A percentile compares a stretch with the other conserved stretches of the same genome.
phyloP scores from a whole-genome alignment of 2,797 vertebrate genomes.

The Platyrinchus mystaceus region DNA sequence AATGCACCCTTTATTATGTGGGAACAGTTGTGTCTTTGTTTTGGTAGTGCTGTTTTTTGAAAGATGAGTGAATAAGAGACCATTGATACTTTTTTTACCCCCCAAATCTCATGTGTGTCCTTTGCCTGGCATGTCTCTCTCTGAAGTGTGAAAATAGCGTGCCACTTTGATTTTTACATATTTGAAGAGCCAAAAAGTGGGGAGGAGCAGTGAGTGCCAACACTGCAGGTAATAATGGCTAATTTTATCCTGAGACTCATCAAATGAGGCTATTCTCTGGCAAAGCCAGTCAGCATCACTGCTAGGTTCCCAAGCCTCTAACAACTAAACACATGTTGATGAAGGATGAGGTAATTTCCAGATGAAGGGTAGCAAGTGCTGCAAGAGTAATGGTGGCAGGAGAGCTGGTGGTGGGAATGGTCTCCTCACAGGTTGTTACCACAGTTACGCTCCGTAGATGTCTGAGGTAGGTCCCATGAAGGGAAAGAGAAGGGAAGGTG shows the following conservation, averaged over 20 bases:
- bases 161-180: not conserved
- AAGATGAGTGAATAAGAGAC: constrained; percentile 16
- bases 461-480: not conserved
- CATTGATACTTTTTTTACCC: not conserved
- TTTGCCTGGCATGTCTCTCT: not conserved
- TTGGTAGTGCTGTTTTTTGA: not conserved
- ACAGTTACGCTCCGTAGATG: not conserved
- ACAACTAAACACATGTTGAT: not conserved
- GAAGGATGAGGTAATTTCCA: constrained; percentile 24
- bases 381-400: not conserved
- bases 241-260: not conserved
- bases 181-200: not conserved
- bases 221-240: not conserved
- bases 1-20: not conserved
- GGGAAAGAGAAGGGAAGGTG: not conserved
- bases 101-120: not conserved
- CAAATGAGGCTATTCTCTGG: not conserved
- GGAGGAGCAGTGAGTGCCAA: not conserved
- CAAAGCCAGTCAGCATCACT: not conserved
- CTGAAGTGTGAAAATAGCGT: not conserved
- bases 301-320: not conserved
- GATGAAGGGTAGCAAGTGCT: not conserved
- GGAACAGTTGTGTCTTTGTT: constrained; percentile 46
- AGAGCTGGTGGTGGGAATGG: not conserved
- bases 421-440: not conserved